Conservation (phyloP, 2,888 invertebrate genomes). For the Incurvaria masculella region DNA sequence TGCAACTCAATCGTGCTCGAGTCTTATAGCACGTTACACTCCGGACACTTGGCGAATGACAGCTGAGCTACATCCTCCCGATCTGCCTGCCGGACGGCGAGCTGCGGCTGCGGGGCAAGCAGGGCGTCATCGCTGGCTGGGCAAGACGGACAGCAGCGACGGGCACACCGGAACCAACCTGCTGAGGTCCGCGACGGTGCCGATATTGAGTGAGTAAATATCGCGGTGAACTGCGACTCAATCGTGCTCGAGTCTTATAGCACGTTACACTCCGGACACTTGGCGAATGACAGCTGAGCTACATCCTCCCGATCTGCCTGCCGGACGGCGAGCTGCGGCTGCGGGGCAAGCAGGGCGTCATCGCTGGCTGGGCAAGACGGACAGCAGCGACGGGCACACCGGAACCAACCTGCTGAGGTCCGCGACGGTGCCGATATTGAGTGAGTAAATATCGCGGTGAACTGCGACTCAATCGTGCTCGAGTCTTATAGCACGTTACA, state of each 20-base stretch:
- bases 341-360: slow-evolving; percentile 43
- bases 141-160: slow-evolving; percentile 70
- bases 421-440: slow-evolving; percentile 77
- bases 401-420: slow-evolving; percentile 80
- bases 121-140: slow-evolving; percentile 73
- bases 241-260: too few relatives aligned
- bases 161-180: slow-evolving; percentile 79
- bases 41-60: too few relatives aligned
- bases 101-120: slow-evolving; percentile 34
- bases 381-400: slow-evolving; percentile 66
- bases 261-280: too few relatives aligned
- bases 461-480: too few relatives aligned
- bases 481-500: too few relatives aligned
- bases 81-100: slow-evolving; percentile 68
- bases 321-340: slow-evolving; percentile 52
- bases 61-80: slow-evolving; percentile 70
- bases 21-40: too few relatives aligned
- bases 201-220: slow-evolving; percentile 74
- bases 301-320: slow-evolving; percentile 77
- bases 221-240: too few relatives aligned
- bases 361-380: slow-evolving; percentile 85
- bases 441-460: too few relatives aligned
- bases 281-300: too few relatives aligned
- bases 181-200: slow-evolving; percentile 75
- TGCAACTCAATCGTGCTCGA: too few relatives aligned